phyloP scores from a whole-genome alignment of 2,113 vertebrate genomes.

The Nothobranchius kuhntae region DNA sequence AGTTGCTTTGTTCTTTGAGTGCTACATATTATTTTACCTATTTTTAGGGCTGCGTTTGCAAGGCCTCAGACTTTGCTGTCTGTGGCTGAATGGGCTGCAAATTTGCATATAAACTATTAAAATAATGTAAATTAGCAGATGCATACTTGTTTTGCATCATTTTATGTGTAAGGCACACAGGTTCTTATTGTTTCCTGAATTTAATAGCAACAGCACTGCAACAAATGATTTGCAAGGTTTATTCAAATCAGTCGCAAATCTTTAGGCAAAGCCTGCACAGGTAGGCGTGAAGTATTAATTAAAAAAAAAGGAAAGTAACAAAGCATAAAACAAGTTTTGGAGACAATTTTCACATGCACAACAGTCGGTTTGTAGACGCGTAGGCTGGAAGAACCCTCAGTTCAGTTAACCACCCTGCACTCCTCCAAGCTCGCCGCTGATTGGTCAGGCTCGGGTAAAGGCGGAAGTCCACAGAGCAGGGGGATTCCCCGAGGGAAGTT shows the following conservation, averaged over 20 bases:
- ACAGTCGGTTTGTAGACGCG: constrained; percentile 62
- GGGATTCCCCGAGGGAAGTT: constrained; percentile 89
- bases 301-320: constrained; percentile 16
- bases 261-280: neutral
- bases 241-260: neutral
- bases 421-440: constrained; percentile 56
- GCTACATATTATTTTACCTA: too few species aligned
- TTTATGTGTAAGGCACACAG: neutral
- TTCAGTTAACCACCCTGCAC: constrained; percentile 51
- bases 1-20: too few species aligned
- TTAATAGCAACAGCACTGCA: neutral
- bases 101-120: constrained; percentile 4
- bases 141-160: neutral
- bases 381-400: constrained; percentile 70
- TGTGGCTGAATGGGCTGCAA: neutral
- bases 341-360: constrained; percentile 52
- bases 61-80: too few species aligned
- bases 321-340: constrained; percentile 38
- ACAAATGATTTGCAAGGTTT: neutral
- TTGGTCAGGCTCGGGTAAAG: constrained; percentile 67
- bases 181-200: neutral
- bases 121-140: neutral
- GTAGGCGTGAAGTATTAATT: neutral
- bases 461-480: constrained; percentile 78
- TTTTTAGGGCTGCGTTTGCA: too few species aligned